These are phyloP conservation scores for Miltochrista miniata DNA, from an alignment of 2,888 invertebrate genomes.

Conservation along the genomic window DNA sequence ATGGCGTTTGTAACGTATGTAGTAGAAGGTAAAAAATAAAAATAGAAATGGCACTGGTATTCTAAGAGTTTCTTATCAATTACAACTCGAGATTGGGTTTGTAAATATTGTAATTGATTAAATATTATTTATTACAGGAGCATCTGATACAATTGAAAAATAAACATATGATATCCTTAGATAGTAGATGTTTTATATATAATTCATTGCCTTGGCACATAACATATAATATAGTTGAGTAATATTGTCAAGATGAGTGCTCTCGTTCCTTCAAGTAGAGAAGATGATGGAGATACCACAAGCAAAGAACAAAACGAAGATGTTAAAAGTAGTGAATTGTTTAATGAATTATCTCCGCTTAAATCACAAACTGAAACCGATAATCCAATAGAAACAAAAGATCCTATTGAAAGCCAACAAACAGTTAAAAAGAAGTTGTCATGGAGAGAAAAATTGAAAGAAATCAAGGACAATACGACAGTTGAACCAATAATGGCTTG, in stretches of 20 bases:
- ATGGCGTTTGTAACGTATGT: too few relatives aligned
- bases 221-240: conserved; percentile 15
- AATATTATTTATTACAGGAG: conserved; percentile 40
- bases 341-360: conserved; percentile 54
- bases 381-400: conserved; percentile 21
- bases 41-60: conserved; percentile 20
- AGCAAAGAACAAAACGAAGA: conserved; percentile 32
- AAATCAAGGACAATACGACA: conserved; percentile 83
- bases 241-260: conserved; percentile 7
- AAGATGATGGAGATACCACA: conserved; percentile 17
- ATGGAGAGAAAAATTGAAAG: conserved; percentile 57
- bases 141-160: conserved; percentile 26
- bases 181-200: conserved; percentile 28
- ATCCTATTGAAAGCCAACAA: conserved; percentile 25
- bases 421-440: conserved; percentile 49
- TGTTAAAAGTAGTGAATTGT: conserved; percentile 41
- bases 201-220: conserved; percentile 22
- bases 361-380: conserved; percentile 38
- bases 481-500: conserved; percentile 89
- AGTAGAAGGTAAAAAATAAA: conserved; percentile 7
- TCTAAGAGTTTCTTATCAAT: conserved; percentile 42
- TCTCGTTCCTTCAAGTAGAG: conserved; percentile 23
- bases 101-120: conserved; percentile 58
- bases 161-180: conserved; percentile 31
- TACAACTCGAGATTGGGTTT: conserved; percentile 36